Evolutionary conservation across 2,113 vertebrate genomes (phyloP).

Genomic region (Eleginops maclovinus): DNA sequence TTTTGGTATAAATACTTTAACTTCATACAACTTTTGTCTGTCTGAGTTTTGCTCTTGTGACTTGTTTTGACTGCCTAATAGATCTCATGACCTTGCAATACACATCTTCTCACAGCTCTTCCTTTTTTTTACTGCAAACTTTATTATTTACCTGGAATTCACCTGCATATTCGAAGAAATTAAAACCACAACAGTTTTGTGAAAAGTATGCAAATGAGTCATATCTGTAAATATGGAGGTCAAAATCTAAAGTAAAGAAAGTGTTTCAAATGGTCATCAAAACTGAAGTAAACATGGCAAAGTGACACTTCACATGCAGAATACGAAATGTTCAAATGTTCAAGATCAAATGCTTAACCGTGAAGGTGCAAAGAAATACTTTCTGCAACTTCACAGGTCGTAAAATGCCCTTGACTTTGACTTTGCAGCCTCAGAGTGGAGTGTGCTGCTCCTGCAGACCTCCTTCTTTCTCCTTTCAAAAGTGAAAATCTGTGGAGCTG

Average conservation of each 20-base stretch:
- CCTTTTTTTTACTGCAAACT: too few relatives aligned
- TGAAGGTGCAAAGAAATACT: neutral
- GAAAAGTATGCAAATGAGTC: too few relatives aligned
- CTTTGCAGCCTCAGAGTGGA: constrained; percentile 11
- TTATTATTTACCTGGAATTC: too few relatives aligned
- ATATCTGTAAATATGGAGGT: too few relatives aligned
- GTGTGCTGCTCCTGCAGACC: constrained; percentile 9
- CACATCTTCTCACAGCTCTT: too few relatives aligned
- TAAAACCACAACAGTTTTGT: too few relatives aligned
- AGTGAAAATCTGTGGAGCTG: constrained; percentile 82
- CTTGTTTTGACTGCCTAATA: too few relatives aligned
- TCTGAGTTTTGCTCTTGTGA: too few relatives aligned
- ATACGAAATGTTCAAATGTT: neutral
- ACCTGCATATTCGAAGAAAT: too few relatives aligned
- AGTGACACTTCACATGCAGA: neutral
- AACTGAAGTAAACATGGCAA: neutral
- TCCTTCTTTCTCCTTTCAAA: constrained; percentile 57
- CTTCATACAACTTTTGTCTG: too few relatives aligned
- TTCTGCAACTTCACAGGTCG: neutral
- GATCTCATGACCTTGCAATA: too few relatives aligned
- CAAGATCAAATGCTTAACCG: neutral
- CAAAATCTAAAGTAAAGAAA: neutral
- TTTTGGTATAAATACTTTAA: too few relatives aligned
- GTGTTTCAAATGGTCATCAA: neutral
- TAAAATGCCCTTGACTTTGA: constrained; percentile 35